Percentiles rank a stretch among this genome's conserved stretches.
phyloP scores from a whole-genome alignment of 2,113 vertebrate genomes.

The Sitta europaea region DNA sequence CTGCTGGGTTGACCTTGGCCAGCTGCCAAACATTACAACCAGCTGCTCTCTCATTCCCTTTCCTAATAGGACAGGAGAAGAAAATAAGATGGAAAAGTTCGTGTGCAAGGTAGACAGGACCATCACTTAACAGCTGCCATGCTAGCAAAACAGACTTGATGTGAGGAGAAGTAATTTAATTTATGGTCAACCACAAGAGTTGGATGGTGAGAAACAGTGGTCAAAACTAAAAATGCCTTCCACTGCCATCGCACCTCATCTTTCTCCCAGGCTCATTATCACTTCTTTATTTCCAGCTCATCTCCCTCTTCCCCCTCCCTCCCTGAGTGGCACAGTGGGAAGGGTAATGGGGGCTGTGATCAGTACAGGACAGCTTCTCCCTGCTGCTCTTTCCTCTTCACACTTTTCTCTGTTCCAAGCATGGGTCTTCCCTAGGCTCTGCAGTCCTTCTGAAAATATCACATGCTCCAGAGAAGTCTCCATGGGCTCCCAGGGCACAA shows the following conservation, averaged over 20 bases:
- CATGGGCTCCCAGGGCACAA: neutral
- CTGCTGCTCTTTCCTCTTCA: neutral
- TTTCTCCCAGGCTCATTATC: neutral
- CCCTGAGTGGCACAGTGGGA: neutral
- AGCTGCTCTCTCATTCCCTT: neutral
- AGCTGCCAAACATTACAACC: neutral
- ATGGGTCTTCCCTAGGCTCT: neutral
- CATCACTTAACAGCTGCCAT: neutral
- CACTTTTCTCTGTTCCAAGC: neutral
- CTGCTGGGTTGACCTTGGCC: neutral
- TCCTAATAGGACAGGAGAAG: neutral
- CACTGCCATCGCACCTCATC: neutral
- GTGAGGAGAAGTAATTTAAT: neutral
- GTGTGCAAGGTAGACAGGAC: fast-evolving
- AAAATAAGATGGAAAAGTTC: neutral
- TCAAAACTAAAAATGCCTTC: neutral
- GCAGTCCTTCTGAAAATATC: neutral
- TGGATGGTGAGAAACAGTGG: neutral
- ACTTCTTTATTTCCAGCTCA: neutral
- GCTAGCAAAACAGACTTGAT: neutral
- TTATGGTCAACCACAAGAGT: neutral
- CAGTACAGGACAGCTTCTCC: neutral
- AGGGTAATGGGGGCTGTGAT: neutral
- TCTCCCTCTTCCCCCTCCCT: neutral
- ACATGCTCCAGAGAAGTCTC: neutral